Base-by-base conservation (phyloP, 2,113 vertebrate species). In the Agapornis roseicollis region DNA sequence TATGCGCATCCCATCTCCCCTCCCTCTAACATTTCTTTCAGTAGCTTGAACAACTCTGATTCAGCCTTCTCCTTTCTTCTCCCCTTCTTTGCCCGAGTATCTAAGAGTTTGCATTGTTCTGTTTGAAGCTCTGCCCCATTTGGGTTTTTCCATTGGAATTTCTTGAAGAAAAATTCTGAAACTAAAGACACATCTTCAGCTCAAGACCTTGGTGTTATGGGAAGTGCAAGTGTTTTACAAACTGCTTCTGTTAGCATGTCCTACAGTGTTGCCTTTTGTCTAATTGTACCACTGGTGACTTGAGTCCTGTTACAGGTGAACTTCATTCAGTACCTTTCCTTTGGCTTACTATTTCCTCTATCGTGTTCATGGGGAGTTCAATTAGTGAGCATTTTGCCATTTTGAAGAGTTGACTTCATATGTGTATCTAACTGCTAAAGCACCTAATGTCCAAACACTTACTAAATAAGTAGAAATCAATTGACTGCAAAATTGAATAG, bases 401-500 rank as follows among this genome's bases (percentile, higher is more conserved):
- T 46, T 73, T 88, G 52, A 42, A 77, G 85, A 64, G 73, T 56
- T 89, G 83, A 80, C 85, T 89, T 85, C 64, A 50, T 73, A 58
- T 70, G 35, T 68, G 91, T 80, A 80, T 69, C 66, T 73, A 39
- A 66, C 81, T 76, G 65, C 77, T 65, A 65, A 79, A 78, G 83
- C 77, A 91, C 66, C 72, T 88, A 72, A 85, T 73, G 93, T 93
- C 93, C 95, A 95, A 89, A 85, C 78, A 80, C 85, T 93, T 93
- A 94, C 63, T 88, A 82, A 91, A 93, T 91, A 95, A 93, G 87
- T 94, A 96, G 89, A 94, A 95, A 97, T 97, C 96, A 96, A 95
- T 93, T 96, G 95, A 93, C 84, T 93, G 91, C 89, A 95, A 95
- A 97, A 93, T 96, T 95, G 78, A 95, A 96, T 88, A 81, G 91